Evolutionary conservation across 2,113 vertebrate species (phyloP), one percentile per base, ranked within the genome.

Genomic region (Sylvilagus bachmani): DNA sequence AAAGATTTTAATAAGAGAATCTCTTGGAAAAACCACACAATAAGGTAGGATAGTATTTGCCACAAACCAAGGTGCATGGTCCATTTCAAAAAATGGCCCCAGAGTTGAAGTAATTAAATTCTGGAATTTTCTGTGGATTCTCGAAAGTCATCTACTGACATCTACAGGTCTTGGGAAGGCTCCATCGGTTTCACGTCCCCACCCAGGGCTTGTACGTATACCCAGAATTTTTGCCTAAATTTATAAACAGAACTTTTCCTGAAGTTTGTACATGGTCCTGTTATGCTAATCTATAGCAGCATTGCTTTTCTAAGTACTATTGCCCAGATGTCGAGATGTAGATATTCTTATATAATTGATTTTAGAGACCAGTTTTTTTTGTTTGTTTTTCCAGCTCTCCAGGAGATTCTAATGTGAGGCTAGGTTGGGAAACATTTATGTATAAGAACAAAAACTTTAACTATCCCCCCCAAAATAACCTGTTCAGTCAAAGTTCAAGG

Each of bases 211-310:
- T 67, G 2, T 62, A 74, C 9, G 36, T 22, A 75, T 24, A 69
- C 29, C 29, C 9, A 89, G 78, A 93, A 91, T 44, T 90, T 88
- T 85, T 62, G 73, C 53, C 49, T 53, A 51, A 78, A 95, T 83
- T 75, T 81, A 82, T 67, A 77, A 55, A 74, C 55, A 86, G 70
- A 96, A 84, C 49, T 84, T 88, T 83, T 64, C 58, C n/a, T 44
- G 24, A 93, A 58, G 19, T 87, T 83, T 80, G 33, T 33, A 53
- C 17, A 87, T 73, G 10, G 33, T 66, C 36, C 85, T 85, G 14
- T 51, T 58, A 75, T 21, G 31, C 33, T 49, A 44, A 0, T 86
- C 27, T 51, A 44, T 51, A 77, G 24, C 19, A 70, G 67, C 19
- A 86, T 31, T 55, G 79, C 71, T 44, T 94, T 81, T 67, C 83